Evolutionary conservation across 2,113 vertebrate genomes (phyloP).

Genomic region (Hassar affinis): DNA sequence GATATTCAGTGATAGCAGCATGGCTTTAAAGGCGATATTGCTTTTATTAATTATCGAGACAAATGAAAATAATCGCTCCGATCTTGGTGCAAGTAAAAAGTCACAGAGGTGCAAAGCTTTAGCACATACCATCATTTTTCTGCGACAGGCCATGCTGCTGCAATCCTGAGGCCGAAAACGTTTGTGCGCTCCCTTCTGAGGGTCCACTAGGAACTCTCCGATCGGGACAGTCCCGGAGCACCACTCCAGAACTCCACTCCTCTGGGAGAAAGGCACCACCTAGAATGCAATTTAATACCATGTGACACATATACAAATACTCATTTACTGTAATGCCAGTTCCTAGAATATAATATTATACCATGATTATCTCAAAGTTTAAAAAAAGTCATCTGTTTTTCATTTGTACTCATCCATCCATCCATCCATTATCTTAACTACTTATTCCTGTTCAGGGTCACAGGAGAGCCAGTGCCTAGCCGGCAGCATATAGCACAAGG

Average conservation of each 20-base stretch:
- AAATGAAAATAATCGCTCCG: background rate
- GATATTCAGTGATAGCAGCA: too few relatives aligned
- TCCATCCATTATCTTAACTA: too few relatives aligned
- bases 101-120: background rate
- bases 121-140: slow-evolving; percentile 80
- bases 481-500: too few relatives aligned
- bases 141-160: slow-evolving; percentile 74
- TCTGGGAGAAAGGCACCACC: slow-evolving; percentile 96
- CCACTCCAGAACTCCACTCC: slow-evolving; percentile 95
- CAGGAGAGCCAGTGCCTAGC: too few relatives aligned
- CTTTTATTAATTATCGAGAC: background rate
- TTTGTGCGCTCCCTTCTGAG: slow-evolving; percentile 82
- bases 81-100: background rate
- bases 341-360: background rate
- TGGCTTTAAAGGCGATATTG: too few relatives aligned
- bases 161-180: slow-evolving; percentile 86
- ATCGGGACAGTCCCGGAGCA: slow-evolving; percentile 91
- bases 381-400: background rate
- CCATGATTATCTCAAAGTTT: background rate
- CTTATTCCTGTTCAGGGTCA: too few relatives aligned
- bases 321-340: background rate
- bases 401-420: background rate
- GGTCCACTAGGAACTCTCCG: slow-evolving; percentile 87
- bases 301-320: background rate
- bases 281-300: background rate